These are phyloP conservation scores for Rattus rattus DNA, from an alignment of 2,113 vertebrate species.

Conservation along the genomic window DNA sequence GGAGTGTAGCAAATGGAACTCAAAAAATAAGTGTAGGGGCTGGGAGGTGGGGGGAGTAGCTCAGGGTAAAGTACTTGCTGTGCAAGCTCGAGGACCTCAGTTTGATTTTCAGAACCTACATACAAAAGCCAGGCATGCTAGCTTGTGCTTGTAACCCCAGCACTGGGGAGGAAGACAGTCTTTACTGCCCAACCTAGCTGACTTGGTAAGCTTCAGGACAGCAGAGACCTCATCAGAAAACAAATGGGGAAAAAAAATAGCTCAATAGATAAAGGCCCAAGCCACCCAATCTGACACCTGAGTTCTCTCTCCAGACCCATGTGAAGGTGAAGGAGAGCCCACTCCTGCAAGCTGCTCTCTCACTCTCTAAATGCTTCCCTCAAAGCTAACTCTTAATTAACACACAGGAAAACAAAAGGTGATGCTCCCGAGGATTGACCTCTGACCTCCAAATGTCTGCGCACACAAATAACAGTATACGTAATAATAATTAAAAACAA, in stretches of 20 bases:
- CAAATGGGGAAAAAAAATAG: background rate
- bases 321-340: background rate
- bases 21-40: conserved; percentile 34
- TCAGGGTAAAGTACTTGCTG: background rate
- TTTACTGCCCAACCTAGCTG: background rate
- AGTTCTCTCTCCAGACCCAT: background rate
- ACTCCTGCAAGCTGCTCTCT: background rate
- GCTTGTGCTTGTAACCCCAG: background rate
- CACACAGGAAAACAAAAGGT: background rate
- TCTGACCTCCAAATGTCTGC: background rate
- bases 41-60: background rate
- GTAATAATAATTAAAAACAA: background rate
- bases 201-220: background rate
- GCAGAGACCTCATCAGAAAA: background rate
- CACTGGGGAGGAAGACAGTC: background rate
- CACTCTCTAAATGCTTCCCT: background rate
- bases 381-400: background rate
- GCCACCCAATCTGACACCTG: background rate
- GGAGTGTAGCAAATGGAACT: conserved; percentile 38
- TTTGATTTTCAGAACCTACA: background rate
- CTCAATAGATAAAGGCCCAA: background rate
- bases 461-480: background rate
- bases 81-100: background rate
- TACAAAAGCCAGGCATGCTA: background rate
- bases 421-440: background rate